Percentiles rank a stretch among this genome's conserved stretches.
Evolutionary conservation across 2,797 vertebrate genomes (phyloP).

Genomic region (Leuciscus waleckii): DNA sequence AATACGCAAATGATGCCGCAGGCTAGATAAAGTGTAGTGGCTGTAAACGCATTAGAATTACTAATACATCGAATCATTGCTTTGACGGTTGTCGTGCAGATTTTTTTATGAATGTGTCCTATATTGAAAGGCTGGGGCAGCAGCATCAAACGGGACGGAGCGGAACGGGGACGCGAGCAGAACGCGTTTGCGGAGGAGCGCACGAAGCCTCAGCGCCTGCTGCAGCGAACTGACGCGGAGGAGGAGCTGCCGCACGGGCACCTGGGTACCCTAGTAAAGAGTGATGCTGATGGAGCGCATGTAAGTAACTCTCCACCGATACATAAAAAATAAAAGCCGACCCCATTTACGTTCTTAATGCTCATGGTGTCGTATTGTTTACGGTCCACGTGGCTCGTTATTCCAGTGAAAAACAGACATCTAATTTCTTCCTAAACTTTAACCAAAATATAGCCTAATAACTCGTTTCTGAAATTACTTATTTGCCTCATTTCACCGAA

Average conservation of each 20-base stretch:
- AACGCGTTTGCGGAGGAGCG: slow-evolving; percentile 73
- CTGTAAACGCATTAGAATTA: slow-evolving; percentile 2
- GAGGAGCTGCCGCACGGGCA: slow-evolving; percentile 85
- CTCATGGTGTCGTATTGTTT: too few species aligned
- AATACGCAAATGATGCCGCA: slow-evolving; percentile 29
- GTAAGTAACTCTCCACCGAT: slow-evolving; percentile 67
- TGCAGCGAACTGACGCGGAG: slow-evolving; percentile 82
- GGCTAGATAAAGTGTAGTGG: not conserved
- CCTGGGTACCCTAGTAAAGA: slow-evolving; percentile 87
- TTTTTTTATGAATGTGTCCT: not conserved
- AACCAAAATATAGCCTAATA: not conserved
- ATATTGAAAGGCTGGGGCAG: slow-evolving; percentile 32
- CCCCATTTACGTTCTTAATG: not conserved
- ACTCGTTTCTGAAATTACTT: not conserved
- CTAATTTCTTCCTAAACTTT: not conserved
- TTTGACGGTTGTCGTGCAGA: not conserved
- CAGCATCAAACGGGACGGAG: slow-evolving; percentile 57
- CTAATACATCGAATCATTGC: not conserved
- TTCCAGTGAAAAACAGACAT: not conserved
- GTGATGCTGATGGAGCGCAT: slow-evolving; percentile 70
- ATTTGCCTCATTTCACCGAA: not conserved
- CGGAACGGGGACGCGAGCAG: slow-evolving; percentile 66
- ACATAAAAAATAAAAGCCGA: not conserved
- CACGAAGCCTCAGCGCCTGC: slow-evolving; percentile 86
- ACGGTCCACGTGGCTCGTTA: not conserved